Conservation (phyloP, 2,113 vertebrate genomes). For the Heterotis niloticus region DNA sequence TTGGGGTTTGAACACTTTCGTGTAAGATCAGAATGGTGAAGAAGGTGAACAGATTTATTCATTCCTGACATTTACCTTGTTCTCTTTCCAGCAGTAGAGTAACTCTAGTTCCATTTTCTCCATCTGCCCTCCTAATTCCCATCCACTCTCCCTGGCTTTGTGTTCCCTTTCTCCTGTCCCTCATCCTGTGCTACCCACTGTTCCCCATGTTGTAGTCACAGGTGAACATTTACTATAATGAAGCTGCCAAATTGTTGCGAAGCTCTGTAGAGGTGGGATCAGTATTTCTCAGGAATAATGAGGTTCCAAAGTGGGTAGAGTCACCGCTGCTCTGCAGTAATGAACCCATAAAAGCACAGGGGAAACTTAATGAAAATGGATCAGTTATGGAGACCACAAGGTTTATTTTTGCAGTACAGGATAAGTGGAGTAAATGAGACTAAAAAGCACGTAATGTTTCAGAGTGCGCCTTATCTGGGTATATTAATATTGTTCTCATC, state of each 20-base stretch:
- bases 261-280: not conserved
- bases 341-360: not conserved
- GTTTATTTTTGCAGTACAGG: not conserved
- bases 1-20: too few relatives aligned
- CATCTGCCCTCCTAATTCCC: not conserved
- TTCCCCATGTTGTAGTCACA: too few relatives aligned
- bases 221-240: too few relatives aligned
- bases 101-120: not conserved
- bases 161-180: not conserved
- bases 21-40: too few relatives aligned
- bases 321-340: not conserved
- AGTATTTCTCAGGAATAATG: not conserved
- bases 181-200: not conserved
- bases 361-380: not conserved
- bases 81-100: not conserved
- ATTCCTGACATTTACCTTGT: not conserved
- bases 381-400: not conserved
- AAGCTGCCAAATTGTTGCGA: too few relatives aligned
- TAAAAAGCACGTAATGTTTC: not conserved
- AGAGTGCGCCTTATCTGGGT: not conserved
- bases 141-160: not conserved
- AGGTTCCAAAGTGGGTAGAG: not conserved
- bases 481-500: too few relatives aligned
- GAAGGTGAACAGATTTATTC: too few relatives aligned
- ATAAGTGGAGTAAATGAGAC: not conserved